Evolutionary conservation across 2,113 vertebrate species (phyloP).

Genomic region (Macquaria ambigua): DNA sequence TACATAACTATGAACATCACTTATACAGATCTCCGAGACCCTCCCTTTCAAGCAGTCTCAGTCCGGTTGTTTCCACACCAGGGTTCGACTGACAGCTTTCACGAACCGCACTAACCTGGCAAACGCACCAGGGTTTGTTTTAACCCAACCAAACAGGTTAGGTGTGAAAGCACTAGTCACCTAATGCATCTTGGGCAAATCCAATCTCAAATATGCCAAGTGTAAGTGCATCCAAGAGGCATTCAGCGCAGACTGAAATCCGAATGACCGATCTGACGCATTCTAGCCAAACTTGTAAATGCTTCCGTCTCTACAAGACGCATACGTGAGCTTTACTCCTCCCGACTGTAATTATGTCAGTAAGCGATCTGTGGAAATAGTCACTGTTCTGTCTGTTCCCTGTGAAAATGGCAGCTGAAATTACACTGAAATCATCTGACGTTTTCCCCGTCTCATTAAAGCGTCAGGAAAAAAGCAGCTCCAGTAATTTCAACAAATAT

Average conservation of each 20-base stretch:
- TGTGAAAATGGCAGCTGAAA: background rate
- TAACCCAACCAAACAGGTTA: background rate
- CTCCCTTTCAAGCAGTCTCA: too few relatives aligned
- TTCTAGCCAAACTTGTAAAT: background rate
- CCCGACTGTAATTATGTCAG: background rate
- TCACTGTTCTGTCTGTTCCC: too few relatives aligned
- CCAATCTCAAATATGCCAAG: background rate
- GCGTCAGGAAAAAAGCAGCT: background rate
- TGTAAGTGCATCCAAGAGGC: background rate
- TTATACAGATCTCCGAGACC: too few relatives aligned
- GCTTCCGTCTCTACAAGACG: background rate
- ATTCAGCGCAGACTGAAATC: background rate
- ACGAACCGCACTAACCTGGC: background rate
- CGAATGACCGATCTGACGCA: background rate
- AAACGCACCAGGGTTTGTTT: background rate
- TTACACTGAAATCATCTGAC: background rate
- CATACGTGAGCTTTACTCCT: background rate
- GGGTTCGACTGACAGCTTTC: background rate
- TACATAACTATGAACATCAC: too few relatives aligned
- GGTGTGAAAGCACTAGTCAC: too few relatives aligned
- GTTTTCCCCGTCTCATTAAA: background rate
- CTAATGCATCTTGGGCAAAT: too few relatives aligned
- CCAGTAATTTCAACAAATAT: background rate
- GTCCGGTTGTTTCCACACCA: too few relatives aligned
- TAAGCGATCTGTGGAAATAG: background rate